These are phyloP conservation scores for Heloderma charlesbogerti DNA, from an alignment of 2,113 vertebrate genomes.

Conservation along the genomic window DNA sequence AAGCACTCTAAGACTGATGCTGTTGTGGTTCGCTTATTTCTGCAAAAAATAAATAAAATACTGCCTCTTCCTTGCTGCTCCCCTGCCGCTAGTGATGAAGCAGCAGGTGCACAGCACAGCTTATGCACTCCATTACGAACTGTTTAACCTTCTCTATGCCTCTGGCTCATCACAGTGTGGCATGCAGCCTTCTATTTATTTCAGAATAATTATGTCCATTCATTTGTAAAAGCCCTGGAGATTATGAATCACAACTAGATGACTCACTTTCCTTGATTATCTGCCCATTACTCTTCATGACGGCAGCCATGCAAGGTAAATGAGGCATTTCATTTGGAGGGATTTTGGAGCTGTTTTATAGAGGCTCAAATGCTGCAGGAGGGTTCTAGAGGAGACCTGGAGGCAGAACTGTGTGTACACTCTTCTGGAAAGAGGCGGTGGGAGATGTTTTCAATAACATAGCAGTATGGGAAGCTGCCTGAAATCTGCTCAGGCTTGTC, in stretches of 20 bases:
- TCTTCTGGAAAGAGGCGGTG: neutral
- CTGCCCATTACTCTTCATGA: constrained; percentile 13
- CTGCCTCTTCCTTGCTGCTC: neutral
- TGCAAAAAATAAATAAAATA: neutral
- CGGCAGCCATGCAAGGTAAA: neutral
- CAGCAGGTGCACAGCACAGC: constrained; percentile 23
- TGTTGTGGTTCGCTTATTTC: neutral
- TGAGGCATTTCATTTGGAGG: neutral
- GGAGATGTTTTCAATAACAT: no score
- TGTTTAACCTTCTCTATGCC: constrained; percentile 29
- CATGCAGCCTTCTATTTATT: constrained; percentile 24
- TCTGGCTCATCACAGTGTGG: constrained; percentile 13
- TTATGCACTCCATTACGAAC: constrained; percentile 16
- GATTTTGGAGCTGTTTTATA: neutral
- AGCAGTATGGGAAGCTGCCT: neutral
- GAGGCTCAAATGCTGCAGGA: neutral
- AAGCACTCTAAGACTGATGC: no score
- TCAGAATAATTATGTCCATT: constrained; percentile 38
- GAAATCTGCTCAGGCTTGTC: neutral
- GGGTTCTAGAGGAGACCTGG: neutral
- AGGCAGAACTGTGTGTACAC: neutral
- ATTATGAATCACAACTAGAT: constrained; percentile 23
- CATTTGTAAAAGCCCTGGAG: constrained; percentile 6
- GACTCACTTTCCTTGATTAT: constrained; percentile 36
- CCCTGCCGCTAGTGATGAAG: neutral